These are phyloP conservation scores for Rhynchonycteris naso DNA, from an alignment of 2,797 vertebrate genomes.

Conservation along the genomic window DNA sequence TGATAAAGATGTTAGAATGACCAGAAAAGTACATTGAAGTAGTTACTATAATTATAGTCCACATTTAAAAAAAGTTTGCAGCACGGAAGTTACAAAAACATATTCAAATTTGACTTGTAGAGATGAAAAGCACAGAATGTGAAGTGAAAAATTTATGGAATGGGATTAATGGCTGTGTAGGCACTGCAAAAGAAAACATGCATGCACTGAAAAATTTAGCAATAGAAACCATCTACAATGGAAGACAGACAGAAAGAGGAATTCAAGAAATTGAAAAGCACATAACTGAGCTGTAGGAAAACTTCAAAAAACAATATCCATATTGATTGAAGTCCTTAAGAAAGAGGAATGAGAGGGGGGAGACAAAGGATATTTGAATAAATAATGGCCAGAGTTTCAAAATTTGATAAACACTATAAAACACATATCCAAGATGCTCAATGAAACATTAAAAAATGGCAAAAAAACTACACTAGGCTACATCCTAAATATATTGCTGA, in stretches of 20 bases:
- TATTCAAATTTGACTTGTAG: neutral
- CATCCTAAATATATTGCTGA: neutral
- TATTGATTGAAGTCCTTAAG: neutral
- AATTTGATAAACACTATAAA: neutral
- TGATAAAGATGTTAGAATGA: constrained; percentile 4
- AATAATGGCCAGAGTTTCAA: neutral
- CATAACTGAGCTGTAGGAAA: neutral
- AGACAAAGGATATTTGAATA: neutral
- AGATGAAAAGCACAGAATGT: neutral
- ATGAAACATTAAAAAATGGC: neutral
- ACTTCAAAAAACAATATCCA: neutral
- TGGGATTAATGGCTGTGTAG: neutral
- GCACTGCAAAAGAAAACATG: neutral
- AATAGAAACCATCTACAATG: neutral
- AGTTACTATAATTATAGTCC: neutral
- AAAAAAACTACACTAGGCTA: neutral
- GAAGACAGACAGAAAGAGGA: neutral
- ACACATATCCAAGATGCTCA: neutral
- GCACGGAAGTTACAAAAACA: neutral
- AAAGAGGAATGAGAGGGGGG: neutral
- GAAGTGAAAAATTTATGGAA: neutral
- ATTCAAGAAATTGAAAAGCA: neutral
- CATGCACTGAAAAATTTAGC: neutral
- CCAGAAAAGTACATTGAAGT: neutral
- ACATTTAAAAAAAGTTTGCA: neutral